Evolutionary conservation across 2,888 invertebrate genomes (phyloP).

Genomic region (Pseudeuparius sepicola): DNA sequence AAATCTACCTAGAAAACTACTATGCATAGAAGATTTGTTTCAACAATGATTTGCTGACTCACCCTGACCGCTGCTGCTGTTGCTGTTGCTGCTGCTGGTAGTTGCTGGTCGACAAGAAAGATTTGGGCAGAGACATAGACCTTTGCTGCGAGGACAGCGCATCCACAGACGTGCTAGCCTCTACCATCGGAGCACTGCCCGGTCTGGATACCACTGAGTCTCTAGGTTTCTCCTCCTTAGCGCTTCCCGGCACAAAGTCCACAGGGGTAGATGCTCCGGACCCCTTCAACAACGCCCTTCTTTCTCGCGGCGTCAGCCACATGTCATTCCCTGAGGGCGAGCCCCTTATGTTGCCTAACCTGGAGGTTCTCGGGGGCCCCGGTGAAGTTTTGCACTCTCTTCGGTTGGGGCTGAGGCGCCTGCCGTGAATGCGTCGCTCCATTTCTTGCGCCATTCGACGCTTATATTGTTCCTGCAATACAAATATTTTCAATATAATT

Average conservation of each 20-base stretch:
- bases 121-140: slow-evolving; percentile 46
- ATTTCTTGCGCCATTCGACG: slow-evolving; percentile 15
- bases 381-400: too few relatives aligned
- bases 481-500: too few relatives aligned
- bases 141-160: slow-evolving; percentile 37
- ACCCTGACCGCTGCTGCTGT: slow-evolving; percentile 11
- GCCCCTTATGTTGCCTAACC: slow-evolving; percentile 20
- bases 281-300: slow-evolving; percentile 39
- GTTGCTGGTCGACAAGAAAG: slow-evolving; percentile 39
- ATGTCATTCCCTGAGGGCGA: slow-evolving; percentile 47
- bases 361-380: slow-evolving; percentile 19
- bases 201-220: slow-evolving; percentile 42
- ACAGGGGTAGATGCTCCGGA: slow-evolving; percentile 45
- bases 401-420: slow-evolving; percentile 28
- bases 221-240: slow-evolving; percentile 24
- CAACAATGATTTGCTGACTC: too few relatives aligned
- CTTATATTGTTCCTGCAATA: slow-evolving; percentile 23
- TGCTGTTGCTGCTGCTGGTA: slow-evolving; percentile 4
- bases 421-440: slow-evolving; percentile 10
- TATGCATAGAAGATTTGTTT: too few relatives aligned
- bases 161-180: slow-evolving; percentile 24
- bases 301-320: slow-evolving; percentile 44
- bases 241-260: slow-evolving; percentile 33
- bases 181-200: slow-evolving; percentile 44
- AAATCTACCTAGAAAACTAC: too few relatives aligned